Evolutionary conservation across 2,888 invertebrate species (phyloP), one percentile per base, ranked within the genome.

Genomic region (Vesta saturnalis): DNA sequence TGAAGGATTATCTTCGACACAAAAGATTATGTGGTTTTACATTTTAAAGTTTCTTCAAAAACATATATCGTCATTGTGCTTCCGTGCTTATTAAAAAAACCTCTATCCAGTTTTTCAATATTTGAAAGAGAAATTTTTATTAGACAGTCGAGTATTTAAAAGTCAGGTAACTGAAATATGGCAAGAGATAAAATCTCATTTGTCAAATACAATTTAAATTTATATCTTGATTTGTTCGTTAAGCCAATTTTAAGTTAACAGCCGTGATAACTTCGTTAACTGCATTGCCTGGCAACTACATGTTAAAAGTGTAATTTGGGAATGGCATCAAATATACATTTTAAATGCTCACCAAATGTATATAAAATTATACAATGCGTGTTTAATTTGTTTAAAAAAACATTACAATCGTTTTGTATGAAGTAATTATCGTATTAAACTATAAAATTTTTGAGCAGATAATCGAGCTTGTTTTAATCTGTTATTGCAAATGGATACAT

Each of bases 181-280:
- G 59, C 68, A 64, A 19, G 55, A 63, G 64, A 68, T 68, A 68
- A 67, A 67, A 67, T 67, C 67, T 63, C 63, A 63, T 67, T 67
- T 67, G 67, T 67, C 67, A 67, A 63, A 67, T 63, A 67, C 67
- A 67, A 67, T 67, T n/a, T n/a, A n/a, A n/a, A n/a, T n/a, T 67
- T 67, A 47, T 63, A 60, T 49, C 60, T 60, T 46, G 60, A 63
- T 67, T 63, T 63, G 55, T 58, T 54, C 59, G 67, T 67, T 63
- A 60, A 67, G 49, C 59, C 57, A 46, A 63, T 63, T 67, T 67
- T 46, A 67, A 67, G 19, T 67, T 67, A 67, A 67, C 67, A 67
- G 63, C 58, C 52, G 67, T 30, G 55, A 60, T 67, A 67, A 67
- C 19, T 63, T 63, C 59, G 60, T 67, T 67, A 67, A 67, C 46